Evolutionary conservation across 2,888 invertebrate genomes (phyloP).

Genomic region (Empis livida): DNA sequence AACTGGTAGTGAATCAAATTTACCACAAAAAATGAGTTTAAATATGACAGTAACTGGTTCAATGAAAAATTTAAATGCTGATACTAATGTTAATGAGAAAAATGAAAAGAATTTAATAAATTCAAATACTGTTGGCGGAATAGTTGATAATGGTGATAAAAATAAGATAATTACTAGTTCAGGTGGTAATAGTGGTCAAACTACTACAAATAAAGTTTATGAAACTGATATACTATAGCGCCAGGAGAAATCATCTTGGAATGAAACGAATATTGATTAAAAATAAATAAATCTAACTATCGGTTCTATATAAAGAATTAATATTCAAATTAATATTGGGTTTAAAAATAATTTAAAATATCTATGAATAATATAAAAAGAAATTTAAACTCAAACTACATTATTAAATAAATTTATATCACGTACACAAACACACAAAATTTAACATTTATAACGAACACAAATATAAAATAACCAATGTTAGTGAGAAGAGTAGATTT

Average conservation of each 20-base stretch:
- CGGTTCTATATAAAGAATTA: too few species aligned
- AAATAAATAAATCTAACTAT: background rate
- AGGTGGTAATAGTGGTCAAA: slow-evolving; percentile 18
- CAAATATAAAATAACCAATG: too few species aligned
- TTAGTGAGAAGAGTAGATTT: too few species aligned
- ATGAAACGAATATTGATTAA: slow-evolving; percentile 30
- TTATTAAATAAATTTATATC: too few species aligned
- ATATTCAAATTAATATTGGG: background rate
- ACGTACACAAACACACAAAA: too few species aligned
- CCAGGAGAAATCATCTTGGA: slow-evolving; percentile 31
- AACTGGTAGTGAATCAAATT: slow-evolving; percentile 78
- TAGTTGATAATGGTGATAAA: slow-evolving; percentile 16
- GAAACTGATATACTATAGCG: slow-evolving; percentile 91
- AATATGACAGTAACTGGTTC: slow-evolving; percentile 37
- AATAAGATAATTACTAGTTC: slow-evolving; percentile 9
- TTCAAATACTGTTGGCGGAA: slow-evolving; percentile 18
- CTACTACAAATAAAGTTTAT: slow-evolving; percentile 69
- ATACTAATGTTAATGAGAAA: slow-evolving; percentile 17
- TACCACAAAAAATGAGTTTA: slow-evolving; percentile 70
- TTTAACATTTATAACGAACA: too few species aligned
- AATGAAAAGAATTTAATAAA: slow-evolving; percentile 21
- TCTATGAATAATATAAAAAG: background rate
- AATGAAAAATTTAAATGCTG: slow-evolving; percentile 22
- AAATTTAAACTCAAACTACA: background rate
- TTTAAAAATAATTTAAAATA: background rate